Base-by-base conservation (phyloP, 1,140 invertebrate genomes). In the Thaumatotibia leucotreta region DNA sequence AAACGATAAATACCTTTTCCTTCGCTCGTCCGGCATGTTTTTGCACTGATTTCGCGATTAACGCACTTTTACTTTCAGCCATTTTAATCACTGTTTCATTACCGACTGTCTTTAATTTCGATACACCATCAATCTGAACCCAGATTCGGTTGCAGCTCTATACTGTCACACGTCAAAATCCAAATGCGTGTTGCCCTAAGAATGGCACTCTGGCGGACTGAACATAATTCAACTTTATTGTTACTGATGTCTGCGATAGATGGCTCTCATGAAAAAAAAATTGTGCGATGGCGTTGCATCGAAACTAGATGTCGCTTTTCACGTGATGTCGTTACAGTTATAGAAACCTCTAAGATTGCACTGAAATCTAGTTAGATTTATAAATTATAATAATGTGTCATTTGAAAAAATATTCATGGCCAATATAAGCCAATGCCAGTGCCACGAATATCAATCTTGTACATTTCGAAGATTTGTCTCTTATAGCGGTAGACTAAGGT, bases 11-110 rank as follows among this genome's bases (percentile, higher is more conserved):
- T 94, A 97, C 97, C 96, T 97, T 97, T 94, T 97, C 97, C 93
- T 98, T 98, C 70, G 96, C 96, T 91, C 96, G 94, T 91, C 96
- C 96, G 79, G 96, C 96, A 92, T 97, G 96, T 95, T 98, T 98
- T 93, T 97, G 96, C 91, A 98, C 94, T 82, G 96, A 95, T 93
- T 97, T 97, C 74, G 96, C 96, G 82, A 97, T 95, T 92, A 97
- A 93, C 85, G 95, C 96, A 92, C 96, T 95, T 93, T 97, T 96
- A 93, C 95, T 96, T 93, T 97, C 96, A 80, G 96, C 95, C 96
- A 97, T 97, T 91, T 92, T 92, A 78, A 88, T 86, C 87, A 91
- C 89, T 91, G 70, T 91, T 87, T 91, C 90, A 91, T 91, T 84
- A 89, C 90, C 84, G 77, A 86, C 79, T 73, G 87, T 85, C 81